Conservation (phyloP, 2,888 invertebrate species). For the Zele albiditarsus region DNA sequence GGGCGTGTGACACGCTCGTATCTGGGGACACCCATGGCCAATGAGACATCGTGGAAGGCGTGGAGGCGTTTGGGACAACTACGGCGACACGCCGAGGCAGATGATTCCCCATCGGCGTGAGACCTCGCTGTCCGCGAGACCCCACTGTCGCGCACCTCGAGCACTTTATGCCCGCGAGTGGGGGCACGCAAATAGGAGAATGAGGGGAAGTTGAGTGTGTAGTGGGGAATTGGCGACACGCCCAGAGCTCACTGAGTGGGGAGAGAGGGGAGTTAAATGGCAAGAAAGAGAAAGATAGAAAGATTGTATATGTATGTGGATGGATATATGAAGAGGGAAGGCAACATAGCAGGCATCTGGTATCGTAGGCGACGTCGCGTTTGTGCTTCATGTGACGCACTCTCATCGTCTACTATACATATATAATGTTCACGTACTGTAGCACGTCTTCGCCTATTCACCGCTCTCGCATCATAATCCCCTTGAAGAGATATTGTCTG, state of each 20-base stretch:
- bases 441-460: background rate
- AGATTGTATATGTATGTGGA: slow-evolving; percentile 1
- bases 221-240: slow-evolving; percentile 45
- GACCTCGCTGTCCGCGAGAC: slow-evolving; percentile 49
- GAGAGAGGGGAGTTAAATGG: slow-evolving; percentile 27
- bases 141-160: slow-evolving; percentile 58
- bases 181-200: slow-evolving; percentile 54
- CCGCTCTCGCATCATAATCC: slow-evolving; percentile 6
- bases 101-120: slow-evolving; percentile 46
- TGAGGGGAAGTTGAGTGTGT: slow-evolving; percentile 58
- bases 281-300: slow-evolving; percentile 35
- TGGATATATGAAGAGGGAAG: slow-evolving; percentile 17
- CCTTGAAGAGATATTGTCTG: background rate
- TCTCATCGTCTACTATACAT: slow-evolving; percentile 47
- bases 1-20: slow-evolving; percentile 52
- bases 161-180: slow-evolving; percentile 22
- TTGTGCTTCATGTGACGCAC: slow-evolving; percentile 41
- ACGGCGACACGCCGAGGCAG: slow-evolving; percentile 33
- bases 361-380: slow-evolving; percentile 46
- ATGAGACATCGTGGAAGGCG: slow-evolving; percentile 52
- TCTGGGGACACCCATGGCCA: slow-evolving; percentile 52
- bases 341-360: slow-evolving; percentile 38
- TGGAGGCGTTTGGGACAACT: slow-evolving; percentile 45
- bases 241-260: slow-evolving; percentile 31
- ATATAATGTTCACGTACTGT: background rate